Percentiles rank a stretch among this genome's conserved stretches.
phyloP scores from a whole-genome alignment of 2,797 vertebrate genomes.

The Mareca penelope region DNA sequence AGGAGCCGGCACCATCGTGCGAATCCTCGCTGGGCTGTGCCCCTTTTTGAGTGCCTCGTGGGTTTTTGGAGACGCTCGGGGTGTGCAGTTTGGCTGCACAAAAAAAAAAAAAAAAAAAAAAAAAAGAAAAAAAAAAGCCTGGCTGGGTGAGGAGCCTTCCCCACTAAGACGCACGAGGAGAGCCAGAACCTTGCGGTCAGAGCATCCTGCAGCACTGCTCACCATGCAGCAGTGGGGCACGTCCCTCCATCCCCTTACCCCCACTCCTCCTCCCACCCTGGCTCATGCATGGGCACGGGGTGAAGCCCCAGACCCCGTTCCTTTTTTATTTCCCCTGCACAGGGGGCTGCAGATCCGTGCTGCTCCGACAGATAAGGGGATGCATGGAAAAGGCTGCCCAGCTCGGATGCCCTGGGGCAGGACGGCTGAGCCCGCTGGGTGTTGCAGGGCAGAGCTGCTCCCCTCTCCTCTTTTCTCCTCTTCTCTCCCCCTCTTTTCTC shows the following conservation, averaged over 20 bases:
- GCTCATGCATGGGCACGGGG: not conserved
- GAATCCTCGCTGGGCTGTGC: not conserved
- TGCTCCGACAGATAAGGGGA: not conserved
- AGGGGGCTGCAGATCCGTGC: not conserved
- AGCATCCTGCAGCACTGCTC: fast-evolving
- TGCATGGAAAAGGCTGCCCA: not conserved
- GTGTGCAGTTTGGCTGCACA: not conserved
- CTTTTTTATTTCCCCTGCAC: not conserved
- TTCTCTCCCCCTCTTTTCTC: too few relatives aligned
- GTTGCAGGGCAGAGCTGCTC: not conserved
- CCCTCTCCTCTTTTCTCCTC: not conserved
- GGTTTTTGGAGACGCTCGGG: not conserved
- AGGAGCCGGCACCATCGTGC: fast-evolving
- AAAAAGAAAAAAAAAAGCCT: not conserved
- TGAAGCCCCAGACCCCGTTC: not conserved
- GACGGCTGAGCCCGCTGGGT: not conserved
- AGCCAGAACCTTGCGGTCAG: fast-evolving
- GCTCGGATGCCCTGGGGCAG: fast-evolving
- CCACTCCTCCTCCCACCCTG: too few relatives aligned
- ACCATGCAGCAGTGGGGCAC: too few relatives aligned
- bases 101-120: not conserved
- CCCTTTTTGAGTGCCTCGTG: not conserved
- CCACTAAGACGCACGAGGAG: not conserved
- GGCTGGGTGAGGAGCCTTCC: not conserved
- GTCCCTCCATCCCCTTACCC: not conserved